Base-by-base conservation (phyloP, 2,113 vertebrate genomes). In the Microcebus griseorufus region DNA sequence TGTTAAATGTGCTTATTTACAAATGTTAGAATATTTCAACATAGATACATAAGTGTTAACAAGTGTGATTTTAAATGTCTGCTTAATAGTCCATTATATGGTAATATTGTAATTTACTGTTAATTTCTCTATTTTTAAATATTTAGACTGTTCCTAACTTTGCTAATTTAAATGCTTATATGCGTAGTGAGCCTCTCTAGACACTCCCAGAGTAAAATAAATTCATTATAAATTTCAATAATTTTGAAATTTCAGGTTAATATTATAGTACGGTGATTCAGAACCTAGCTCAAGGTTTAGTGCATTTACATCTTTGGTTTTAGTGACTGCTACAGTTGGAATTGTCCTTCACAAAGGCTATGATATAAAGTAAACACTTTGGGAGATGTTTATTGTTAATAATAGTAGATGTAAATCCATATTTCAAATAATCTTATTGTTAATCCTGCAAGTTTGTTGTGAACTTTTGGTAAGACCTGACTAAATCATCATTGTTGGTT, bases 211-310 rank as follows among this genome's bases (percentile, higher is more conserved):
- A 91, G 3, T 72, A 92, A 72, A 92, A 83, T 3, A 67, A 79
- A 65, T 67, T 72, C 9, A 73, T 79, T 34, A 83, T 2, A 91
- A 88, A 67, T 94, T 84, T 94, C 48, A 55, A 45, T 83, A 39
- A 92, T 94, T 69, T 94, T 89, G 51, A 80, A 94, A 94, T 58
- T 87, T 87, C 34, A 87, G 3, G 37, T 88, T 79, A 79, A 51
- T n/a, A 42, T 95, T 78, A 88, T 45, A 91, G 88, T 91, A 80
- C 4, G 39, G 10, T 91, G 34, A 84, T 82, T 88, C 20, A 84
- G 86, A 93, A 79, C n/a, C 27, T 84, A 95, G 17, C 12, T 95
- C n/a, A 83, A n/a, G 51, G 27, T 88, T 93, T 83, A 93, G 17
- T 79, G 95, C 69, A 88, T 45, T 90, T 69, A 45, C 83, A 13